phyloP scores from a whole-genome alignment of 2,888 invertebrate species.

The Perizoma affinitatum region DNA sequence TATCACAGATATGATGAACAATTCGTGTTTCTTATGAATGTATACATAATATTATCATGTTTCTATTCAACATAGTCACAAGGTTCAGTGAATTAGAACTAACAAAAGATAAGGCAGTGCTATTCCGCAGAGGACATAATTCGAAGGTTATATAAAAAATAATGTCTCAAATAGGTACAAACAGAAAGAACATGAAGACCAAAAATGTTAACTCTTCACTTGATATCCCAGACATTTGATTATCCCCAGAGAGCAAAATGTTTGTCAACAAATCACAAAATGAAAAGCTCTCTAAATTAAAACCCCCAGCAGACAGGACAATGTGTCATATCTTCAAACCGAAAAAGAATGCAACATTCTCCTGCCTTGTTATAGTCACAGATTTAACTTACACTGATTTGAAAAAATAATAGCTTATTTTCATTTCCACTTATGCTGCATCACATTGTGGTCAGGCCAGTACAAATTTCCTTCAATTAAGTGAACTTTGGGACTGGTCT shows the following conservation, averaged over 20 bases:
- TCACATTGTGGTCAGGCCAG: too few species aligned
- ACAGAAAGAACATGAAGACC: conserved; percentile 45
- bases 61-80: conserved; percentile 21
- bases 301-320: conserved; percentile 61
- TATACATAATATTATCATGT: conserved; percentile 15
- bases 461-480: too few species aligned
- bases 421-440: conserved; percentile 32
- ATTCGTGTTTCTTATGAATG: conserved; percentile 35
- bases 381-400: conserved; percentile 38
- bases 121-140: conserved; percentile 19
- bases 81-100: conserved; percentile 19
- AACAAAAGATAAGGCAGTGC: conserved; percentile 36
- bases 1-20: conserved; percentile 59
- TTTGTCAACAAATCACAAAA: conserved; percentile 51
- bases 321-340: conserved; percentile 71
- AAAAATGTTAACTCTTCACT: conserved; percentile 76
- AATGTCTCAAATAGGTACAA: conserved; percentile 5
- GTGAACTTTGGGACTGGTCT: too few species aligned
- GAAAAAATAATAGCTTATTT: conserved; percentile 34
- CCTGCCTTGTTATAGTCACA: conserved; percentile 71
- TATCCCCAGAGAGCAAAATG: conserved; percentile 70
- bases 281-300: conserved; percentile 59
- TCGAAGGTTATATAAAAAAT: conserved; percentile 23
- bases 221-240: conserved; percentile 67
- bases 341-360: conserved; percentile 66